Base-by-base conservation (phyloP, 2,113 vertebrate genomes). In the Takifugu flavidus region DNA sequence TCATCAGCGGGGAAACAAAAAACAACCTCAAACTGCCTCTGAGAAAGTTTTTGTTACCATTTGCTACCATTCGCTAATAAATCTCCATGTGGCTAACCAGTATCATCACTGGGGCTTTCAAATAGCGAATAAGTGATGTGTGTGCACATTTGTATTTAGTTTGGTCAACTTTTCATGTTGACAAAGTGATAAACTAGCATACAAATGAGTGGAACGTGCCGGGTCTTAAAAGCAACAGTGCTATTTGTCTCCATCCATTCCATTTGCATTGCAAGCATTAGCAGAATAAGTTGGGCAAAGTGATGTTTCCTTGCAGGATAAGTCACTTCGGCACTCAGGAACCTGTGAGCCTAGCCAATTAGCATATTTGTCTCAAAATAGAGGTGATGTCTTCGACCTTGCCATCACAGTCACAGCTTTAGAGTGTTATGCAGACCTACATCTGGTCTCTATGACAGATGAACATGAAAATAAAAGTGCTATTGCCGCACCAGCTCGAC, bases 361-460 rank as follows among this genome's bases (percentile, higher is more conserved):
- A 77, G 68, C 26, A 0, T 15, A 50, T 57, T 46, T 65, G 80
- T 76, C 70, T 53, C 43, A 67, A 56, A 82, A 60, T 75, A 27
- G 20, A 14, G 47, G 75, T 51, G 28, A 42, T 69, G 64, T 62
- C 51, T 78, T 69, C 67, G 60, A 78, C 69, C 83, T 50, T 67
- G 53, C 62, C 78, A 68, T 86, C 70, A 82, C 39, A 46, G 29
- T 59, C 71, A 59, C 70, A 63, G 69, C 20, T 20, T 71, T 70
- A 1, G 26, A 51, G 39, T 70, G 55, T 49, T 58, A 44, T 67
- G 56, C 66, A 74, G 56, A 66, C 66, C 71, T 81, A 78, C 75
- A 88, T 82, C 81, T 86, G 83, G 77, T 72, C 75, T 67, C 59
- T 60, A 49, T 80, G 87, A 80, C 80, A 83, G 71, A 67, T 70